A percentile compares a stretch with the other conserved stretches of the same genome.
These are phyloP conservation scores for Hirtodrosophila histrioides DNA, from an alignment of 2,888 invertebrate species.

Conservation along the genomic window DNA sequence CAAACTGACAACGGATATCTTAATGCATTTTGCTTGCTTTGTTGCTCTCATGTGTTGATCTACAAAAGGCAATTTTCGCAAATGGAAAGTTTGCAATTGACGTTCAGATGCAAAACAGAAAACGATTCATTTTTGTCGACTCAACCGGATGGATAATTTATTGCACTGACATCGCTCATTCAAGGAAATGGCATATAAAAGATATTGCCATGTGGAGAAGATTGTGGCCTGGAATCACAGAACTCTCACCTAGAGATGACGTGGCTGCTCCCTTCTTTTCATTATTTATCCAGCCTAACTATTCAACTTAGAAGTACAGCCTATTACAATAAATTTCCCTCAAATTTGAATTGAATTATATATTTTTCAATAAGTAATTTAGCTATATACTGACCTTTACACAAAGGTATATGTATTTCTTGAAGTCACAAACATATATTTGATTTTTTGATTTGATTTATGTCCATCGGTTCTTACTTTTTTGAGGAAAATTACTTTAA, in stretches of 20 bases:
- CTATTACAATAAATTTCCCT: too few relatives aligned
- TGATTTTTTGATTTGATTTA: too few relatives aligned
- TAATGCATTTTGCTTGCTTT: conserved; percentile 28
- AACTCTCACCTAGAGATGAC: neutral
- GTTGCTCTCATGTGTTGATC: conserved; percentile 23
- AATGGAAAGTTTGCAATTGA: conserved; percentile 41
- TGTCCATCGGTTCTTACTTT: too few relatives aligned
- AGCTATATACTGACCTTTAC: too few relatives aligned
- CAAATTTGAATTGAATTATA: too few relatives aligned
- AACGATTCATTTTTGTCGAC: conserved; percentile 28
- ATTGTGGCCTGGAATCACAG: neutral
- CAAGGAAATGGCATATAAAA: neutral
- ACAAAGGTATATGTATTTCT: too few relatives aligned
- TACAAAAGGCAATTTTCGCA: conserved; percentile 33
- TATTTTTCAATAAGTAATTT: too few relatives aligned
- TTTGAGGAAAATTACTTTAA: too few relatives aligned
- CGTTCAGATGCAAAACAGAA: conserved; percentile 46
- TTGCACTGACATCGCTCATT: conserved; percentile 31
- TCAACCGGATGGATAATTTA: conserved; percentile 30
- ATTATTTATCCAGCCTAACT: too few relatives aligned
- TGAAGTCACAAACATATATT: too few relatives aligned
- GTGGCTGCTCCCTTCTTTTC: neutral
- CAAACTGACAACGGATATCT: conserved; percentile 8
- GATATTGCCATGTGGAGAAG: conserved; percentile 1
- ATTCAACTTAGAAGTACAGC: too few relatives aligned